Evolutionary conservation across 1,140 invertebrate species (phyloP).

Genomic region (Formica exsecta): DNA sequence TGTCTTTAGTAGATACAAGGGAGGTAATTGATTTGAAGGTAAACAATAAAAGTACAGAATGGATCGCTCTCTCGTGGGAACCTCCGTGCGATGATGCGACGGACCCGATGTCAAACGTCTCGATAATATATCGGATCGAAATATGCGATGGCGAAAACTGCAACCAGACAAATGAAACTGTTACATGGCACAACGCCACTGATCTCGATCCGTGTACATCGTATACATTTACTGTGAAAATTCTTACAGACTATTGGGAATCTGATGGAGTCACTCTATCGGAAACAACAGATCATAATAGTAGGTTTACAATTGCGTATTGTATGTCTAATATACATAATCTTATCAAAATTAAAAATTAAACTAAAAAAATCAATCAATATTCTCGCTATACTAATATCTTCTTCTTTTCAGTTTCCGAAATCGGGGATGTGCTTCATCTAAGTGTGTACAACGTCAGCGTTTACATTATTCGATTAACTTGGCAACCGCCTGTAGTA

Average conservation of each 20-base stretch:
- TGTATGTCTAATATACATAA: not conserved
- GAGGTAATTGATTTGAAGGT: conserved; percentile 36
- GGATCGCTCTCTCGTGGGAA: conserved; percentile 69
- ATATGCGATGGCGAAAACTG: conserved; percentile 37
- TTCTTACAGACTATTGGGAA: not conserved
- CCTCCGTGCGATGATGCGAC: conserved; percentile 20
- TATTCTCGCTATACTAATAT: not conserved
- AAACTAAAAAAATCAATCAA: not conserved
- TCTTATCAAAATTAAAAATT: not conserved
- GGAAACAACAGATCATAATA: conserved; percentile 26
- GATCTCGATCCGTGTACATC: conserved; percentile 65
- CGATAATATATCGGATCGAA: conserved; percentile 37
- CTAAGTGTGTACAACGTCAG: not conserved
- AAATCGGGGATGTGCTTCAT: conserved; percentile 48
- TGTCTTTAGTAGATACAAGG: not conserved
- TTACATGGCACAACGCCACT: conserved; percentile 45
- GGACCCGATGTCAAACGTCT: not conserved
- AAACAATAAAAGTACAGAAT: conserved; percentile 12
- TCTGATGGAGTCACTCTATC: not conserved
- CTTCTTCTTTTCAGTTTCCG: conserved; percentile 38
- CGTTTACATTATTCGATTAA: conserved; percentile 28
- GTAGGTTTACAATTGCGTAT: conserved; percentile 37
- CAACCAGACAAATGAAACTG: not conserved
- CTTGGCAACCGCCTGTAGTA: conserved; percentile 43
- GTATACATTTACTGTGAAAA: conserved; percentile 67